These are phyloP conservation scores for Loriculus beryllinus DNA, from an alignment of 2,797 vertebrate species.

Conservation along the genomic window DNA sequence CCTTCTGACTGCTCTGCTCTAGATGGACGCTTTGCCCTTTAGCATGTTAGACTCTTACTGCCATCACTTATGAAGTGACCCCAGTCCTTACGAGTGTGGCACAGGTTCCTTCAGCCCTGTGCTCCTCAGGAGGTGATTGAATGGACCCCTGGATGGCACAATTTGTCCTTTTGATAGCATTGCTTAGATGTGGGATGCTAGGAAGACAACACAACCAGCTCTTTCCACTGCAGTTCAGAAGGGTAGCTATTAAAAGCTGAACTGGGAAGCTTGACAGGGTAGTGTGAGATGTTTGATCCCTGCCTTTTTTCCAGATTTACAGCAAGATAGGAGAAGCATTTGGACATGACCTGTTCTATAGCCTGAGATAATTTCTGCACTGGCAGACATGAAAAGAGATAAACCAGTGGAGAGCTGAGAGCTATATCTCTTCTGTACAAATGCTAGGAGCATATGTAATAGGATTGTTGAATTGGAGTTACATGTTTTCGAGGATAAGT, in stretches of 20 bases:
- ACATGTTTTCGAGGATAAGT: slow-evolving; percentile 13
- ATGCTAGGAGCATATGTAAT: slow-evolving; percentile 29
- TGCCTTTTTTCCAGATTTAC: background rate
- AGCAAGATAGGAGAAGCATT: background rate
- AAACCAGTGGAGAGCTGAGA: slow-evolving; percentile 29
- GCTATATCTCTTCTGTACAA: slow-evolving; percentile 29
- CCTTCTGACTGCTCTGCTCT: background rate
- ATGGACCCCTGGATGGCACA: background rate
- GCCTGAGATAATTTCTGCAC: slow-evolving; percentile 16
- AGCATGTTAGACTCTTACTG: background rate
- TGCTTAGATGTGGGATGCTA: background rate
- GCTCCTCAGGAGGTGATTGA: background rate
- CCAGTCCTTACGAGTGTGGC: rapidly evolving
- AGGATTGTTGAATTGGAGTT: slow-evolving; percentile 51
- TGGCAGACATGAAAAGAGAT: background rate
- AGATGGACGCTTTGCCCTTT: background rate
- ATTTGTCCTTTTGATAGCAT: background rate
- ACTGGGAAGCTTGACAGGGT: background rate
- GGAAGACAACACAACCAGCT: background rate
- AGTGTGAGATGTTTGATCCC: background rate
- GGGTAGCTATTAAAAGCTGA: background rate
- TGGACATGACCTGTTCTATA: background rate
- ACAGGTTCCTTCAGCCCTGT: background rate
- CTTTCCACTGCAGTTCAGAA: background rate
- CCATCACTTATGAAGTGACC: background rate